These are phyloP conservation scores for Sardinella longiceps DNA, from an alignment of 2,797 vertebrate species.

Conservation along the genomic window DNA sequence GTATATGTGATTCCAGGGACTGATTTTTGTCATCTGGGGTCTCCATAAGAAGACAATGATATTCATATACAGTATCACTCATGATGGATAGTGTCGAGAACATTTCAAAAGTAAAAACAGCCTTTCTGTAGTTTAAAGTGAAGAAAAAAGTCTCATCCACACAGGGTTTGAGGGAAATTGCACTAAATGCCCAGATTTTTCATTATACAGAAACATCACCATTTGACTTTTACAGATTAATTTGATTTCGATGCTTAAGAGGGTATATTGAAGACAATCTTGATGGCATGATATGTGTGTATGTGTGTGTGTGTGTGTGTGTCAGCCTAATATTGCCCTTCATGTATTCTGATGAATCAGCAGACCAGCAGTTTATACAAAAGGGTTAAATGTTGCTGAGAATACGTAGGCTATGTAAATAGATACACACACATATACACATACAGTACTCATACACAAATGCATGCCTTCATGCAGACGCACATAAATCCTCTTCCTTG, in stretches of 20 bases:
- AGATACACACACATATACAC: background rate
- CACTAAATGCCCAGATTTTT: background rate
- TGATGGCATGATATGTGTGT: background rate
- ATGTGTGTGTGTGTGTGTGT: background rate
- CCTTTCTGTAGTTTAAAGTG: background rate
- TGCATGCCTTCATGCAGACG: background rate
- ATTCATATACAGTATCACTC: background rate
- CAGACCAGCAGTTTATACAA: background rate
- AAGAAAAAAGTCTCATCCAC: background rate
- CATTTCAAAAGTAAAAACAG: background rate
- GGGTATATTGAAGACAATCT: background rate
- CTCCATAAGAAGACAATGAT: background rate
- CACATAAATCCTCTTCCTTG: slow-evolving; percentile 39
- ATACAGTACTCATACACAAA: slow-evolving; percentile 5
- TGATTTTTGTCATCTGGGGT: background rate
- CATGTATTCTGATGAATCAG: slow-evolving; percentile 3
- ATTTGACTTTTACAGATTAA: background rate
- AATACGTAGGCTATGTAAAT: background rate
- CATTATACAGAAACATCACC: background rate
- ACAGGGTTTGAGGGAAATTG: background rate
- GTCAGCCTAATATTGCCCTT: background rate
- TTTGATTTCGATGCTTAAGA: background rate
- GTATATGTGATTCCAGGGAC: background rate
- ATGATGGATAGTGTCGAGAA: background rate
- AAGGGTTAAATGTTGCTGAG: background rate